Evolutionary conservation across 2,888 invertebrate species (phyloP).

Genomic region (Stratiomys singularior): DNA sequence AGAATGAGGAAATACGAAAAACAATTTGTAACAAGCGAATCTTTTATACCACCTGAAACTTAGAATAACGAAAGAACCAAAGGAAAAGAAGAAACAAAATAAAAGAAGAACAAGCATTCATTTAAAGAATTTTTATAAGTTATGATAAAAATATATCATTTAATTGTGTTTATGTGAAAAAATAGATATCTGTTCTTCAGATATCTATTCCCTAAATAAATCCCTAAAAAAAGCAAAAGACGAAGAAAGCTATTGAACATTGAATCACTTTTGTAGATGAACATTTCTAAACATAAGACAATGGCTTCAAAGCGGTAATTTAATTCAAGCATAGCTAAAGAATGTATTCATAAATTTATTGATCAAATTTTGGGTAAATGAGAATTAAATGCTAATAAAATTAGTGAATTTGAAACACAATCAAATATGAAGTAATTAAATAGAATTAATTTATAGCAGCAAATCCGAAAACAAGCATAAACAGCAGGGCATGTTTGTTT

Average conservation of each 20-base stretch:
- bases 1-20: background rate
- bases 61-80: background rate
- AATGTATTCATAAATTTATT: constrained; percentile 8
- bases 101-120: no score
- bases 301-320: background rate
- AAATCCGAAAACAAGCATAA: background rate
- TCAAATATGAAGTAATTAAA: no score
- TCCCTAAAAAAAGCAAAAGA: background rate
- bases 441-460: background rate
- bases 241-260: background rate
- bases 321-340: constrained; percentile 6
- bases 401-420: background rate
- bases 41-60: constrained; percentile 13
- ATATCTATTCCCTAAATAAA: no score
- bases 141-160: no score
- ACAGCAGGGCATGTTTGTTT: background rate
- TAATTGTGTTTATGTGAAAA: no score
- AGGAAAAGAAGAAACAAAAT: background rate
- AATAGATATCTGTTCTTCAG: no score
- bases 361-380: constrained; percentile 1
- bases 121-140: no score
- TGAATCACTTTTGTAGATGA: no score
- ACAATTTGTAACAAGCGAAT: background rate
- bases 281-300: background rate
- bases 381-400: background rate